Conservation (phyloP, 2,113 vertebrate species). For the Burhinus bistriatus region DNA sequence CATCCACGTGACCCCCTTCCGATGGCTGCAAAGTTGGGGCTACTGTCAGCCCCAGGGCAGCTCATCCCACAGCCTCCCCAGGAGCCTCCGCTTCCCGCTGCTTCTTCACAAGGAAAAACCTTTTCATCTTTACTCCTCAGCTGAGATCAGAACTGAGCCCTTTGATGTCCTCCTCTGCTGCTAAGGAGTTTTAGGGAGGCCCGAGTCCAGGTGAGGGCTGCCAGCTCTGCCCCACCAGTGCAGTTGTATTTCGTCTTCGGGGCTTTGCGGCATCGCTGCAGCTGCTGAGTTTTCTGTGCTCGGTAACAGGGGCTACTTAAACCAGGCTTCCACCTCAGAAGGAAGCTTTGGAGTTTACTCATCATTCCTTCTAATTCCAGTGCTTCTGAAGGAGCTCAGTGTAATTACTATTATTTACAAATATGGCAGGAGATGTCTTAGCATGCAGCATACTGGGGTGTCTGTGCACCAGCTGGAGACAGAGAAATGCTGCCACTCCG, state of each 20-base stretch:
- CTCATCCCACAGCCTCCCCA: background rate
- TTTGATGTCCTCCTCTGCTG: background rate
- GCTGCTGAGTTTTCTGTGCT: background rate
- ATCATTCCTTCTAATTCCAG: background rate
- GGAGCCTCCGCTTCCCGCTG: background rate
- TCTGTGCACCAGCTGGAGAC: background rate
- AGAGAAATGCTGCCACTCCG: background rate
- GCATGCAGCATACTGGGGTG: background rate
- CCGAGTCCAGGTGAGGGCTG: background rate
- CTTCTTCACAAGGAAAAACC: background rate
- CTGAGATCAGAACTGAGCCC: background rate
- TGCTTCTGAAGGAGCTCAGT: background rate
- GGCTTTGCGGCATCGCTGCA: background rate
- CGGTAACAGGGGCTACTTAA: background rate
- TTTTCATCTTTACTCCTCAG: background rate
- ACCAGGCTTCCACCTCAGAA: background rate
- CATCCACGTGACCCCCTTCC: background rate
- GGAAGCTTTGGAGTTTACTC: background rate
- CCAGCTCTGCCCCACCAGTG: background rate
- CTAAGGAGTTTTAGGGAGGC: background rate
- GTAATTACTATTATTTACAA: background rate
- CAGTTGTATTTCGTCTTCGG: background rate
- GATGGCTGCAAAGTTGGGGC: background rate
- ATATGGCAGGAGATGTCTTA: background rate
- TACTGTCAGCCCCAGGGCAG: background rate